Base-by-base conservation (phyloP, 2,888 invertebrate species). In the Itoplectis maculator region DNA sequence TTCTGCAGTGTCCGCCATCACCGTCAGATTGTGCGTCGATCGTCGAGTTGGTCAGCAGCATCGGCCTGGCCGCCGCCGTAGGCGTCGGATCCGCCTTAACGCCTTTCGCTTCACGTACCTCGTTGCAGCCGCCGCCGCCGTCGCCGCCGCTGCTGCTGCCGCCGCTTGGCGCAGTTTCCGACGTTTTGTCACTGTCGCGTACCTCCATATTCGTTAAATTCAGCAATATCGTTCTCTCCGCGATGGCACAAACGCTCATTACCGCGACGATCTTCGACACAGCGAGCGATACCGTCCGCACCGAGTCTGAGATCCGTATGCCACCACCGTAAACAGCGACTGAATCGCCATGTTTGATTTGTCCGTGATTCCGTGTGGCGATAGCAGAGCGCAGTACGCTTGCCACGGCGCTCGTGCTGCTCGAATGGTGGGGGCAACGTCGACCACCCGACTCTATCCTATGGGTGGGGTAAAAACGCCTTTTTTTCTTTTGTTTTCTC, bases 201-300 rank as follows among this genome's bases (percentile, higher is more conserved):
- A 87, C 89, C 49, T 92, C 91, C 91, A 92, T 92, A 79, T 88
- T 90, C 78, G 86, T 88, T 81, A 91, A 90, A 88, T 89, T 88
- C 49, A 88, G 76, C 79, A 87, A 85, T 84, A 88, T 87, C 79
- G 84, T 87, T 83, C 87, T 86, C 84, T 89, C 86, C 66, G 81
- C 85, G 79, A 85, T 87, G 85, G 88, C 90, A 91, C 90, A 88
- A 87, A 68, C 88, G 87, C 89, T 89, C 88, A 93, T 93, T 79
- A 82, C 95, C 95, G 94, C 95, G 94, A 94, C 86, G 85, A 86
- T 82, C 69, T 84, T 82, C 63, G 78, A 51, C 81, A 86, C 79
- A 83, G 82, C 79, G 81, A 86, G 70, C 80, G 74, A 81, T 84
- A 86, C 79, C 83, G 86, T 75, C 47, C 75, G 83, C 85, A 72